Base-by-base conservation (phyloP, 2,888 invertebrate species). In the Elegia similella region DNA sequence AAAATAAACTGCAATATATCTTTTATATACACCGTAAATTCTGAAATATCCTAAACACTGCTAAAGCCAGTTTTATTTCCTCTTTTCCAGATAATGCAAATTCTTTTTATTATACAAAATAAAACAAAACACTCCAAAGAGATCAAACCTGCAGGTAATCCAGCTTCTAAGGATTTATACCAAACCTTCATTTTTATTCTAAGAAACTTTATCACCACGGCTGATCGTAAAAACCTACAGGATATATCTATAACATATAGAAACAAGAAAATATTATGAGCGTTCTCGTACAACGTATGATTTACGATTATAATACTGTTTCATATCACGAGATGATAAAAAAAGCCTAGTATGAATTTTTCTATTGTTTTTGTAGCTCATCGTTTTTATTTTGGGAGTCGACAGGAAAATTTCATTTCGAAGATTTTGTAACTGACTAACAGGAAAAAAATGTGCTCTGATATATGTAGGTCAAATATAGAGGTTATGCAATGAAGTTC, bases 171-270 rank as follows among this genome's bases (percentile, higher is more conserved):
- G 53, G 53, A 30, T 53, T 53, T 43, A 52, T 42, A 15, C 30
- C 12, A 56, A 50, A 53, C 47, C 38, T 46, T 46, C 42, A 46
- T 17, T 58, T 55, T 60, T 58, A 55, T 58, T 47, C 42, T 54
- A 16, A 32, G 8, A 58, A 58, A 60, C 58, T 60, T 60, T 60
- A 60, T 58, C 56, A 53, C 58, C 42, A 48, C 53, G n/a, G 55
- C 15, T 42, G 58, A 60, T 56, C 60, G 58, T 60, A 60, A 60
- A 60, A 56, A 43, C 44, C 42, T 23, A 56, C 53, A 53, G 53
- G 58, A 58, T 58, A 48, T 48, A 23, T 23, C 23, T 23, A 23
- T 23, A 23, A 23, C 23, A 23, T 23, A 23, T 23, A 23, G 23
- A 23, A 23, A 23, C 23, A 23, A 23, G 23, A 5, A 23, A 23